Conservation (phyloP, 1,140 invertebrate species). For the Anastatus disparis region DNA sequence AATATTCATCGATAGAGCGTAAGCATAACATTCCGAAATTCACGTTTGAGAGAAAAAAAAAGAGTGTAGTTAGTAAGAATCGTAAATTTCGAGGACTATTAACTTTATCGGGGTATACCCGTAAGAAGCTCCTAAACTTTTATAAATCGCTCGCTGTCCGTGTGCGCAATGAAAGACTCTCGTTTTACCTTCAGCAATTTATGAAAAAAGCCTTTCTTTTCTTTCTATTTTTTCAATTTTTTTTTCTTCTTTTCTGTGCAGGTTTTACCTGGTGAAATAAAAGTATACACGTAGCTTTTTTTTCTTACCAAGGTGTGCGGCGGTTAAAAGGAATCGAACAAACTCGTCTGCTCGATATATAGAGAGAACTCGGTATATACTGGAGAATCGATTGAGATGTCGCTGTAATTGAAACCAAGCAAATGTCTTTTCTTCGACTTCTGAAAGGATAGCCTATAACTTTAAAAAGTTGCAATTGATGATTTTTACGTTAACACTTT, state of each 20-base stretch:
- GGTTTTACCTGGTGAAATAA: too few relatives aligned
- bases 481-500: slow-evolving; percentile 46
- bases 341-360: not conserved
- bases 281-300: too few relatives aligned
- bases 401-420: slow-evolving; percentile 52
- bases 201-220: slow-evolving; percentile 60
- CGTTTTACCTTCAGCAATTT: slow-evolving; percentile 53
- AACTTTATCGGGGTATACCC: slow-evolving; percentile 54
- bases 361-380: not conserved
- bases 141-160: slow-evolving; percentile 56
- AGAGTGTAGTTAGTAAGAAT: too few relatives aligned
- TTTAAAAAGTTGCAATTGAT: slow-evolving; percentile 25
- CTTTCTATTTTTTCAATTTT: slow-evolving; percentile 47
- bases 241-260: too few relatives aligned
- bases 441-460: slow-evolving; percentile 1
- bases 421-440: not conserved
- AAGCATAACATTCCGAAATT: not conserved
- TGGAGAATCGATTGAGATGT: slow-evolving; percentile 46
- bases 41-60: too few relatives aligned
- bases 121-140: slow-evolving; percentile 60
- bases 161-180: not conserved
- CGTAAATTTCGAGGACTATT: slow-evolving; percentile 62
- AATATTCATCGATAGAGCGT: not conserved
- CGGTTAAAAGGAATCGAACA: not conserved
- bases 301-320: too few relatives aligned